These are phyloP conservation scores for Telenomus remus DNA, from an alignment of 1,140 invertebrate species.

Conservation along the genomic window DNA sequence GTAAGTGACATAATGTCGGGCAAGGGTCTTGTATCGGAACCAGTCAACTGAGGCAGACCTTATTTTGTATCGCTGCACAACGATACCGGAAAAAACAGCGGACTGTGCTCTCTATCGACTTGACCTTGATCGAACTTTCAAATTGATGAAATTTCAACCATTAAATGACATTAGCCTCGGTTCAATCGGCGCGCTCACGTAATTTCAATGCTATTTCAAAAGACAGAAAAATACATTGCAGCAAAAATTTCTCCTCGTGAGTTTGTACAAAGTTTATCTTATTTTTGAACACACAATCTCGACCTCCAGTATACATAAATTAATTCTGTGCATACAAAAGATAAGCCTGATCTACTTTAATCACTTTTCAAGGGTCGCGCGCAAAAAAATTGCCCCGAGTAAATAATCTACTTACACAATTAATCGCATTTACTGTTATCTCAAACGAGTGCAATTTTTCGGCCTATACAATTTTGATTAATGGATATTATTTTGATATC, in stretches of 20 bases:
- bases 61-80: conserved; percentile 20
- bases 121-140: conserved; percentile 31
- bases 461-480: conserved; percentile 14
- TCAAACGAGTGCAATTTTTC: conserved; percentile 7
- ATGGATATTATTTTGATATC: conserved; percentile 34
- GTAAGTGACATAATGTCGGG: conserved; percentile 29
- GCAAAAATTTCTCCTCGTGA: no score
- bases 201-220: no score
- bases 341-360: no score
- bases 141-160: conserved; percentile 21
- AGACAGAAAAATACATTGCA: no score
- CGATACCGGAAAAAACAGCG: conserved; percentile 18
- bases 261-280: no score
- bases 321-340: no score
- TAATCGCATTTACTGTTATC: conserved; percentile 5
- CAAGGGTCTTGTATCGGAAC: conserved; percentile 36
- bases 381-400: neutral
- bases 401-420: conserved; percentile 19
- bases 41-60: conserved; percentile 27
- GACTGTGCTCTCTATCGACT: conserved; percentile 11
- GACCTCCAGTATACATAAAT: no score
- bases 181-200: no score
- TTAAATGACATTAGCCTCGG: no score
- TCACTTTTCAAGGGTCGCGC: no score
- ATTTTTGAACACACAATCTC: no score